phyloP scores from a whole-genome alignment of 1,140 invertebrate species.

The Drosophila jambulina region DNA sequence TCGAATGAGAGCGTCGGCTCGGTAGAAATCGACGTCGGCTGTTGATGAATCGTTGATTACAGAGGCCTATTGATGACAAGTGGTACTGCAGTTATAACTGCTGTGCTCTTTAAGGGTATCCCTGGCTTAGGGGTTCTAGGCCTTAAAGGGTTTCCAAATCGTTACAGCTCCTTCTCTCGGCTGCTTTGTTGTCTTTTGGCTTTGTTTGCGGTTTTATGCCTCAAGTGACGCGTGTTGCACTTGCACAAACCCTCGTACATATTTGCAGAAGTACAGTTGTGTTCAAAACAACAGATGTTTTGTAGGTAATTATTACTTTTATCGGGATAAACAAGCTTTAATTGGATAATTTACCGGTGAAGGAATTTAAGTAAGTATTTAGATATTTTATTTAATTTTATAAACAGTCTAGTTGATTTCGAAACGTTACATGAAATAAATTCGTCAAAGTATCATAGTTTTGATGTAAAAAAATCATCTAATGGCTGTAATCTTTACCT shows the following conservation, averaged over 20 bases:
- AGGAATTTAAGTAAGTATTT: neutral
- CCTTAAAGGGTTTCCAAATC: conserved; percentile 10
- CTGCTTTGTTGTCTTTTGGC: conserved; percentile 24
- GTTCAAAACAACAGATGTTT: neutral
- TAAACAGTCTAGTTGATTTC: neutral
- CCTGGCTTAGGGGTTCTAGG: conserved; percentile 1
- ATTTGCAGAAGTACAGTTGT: conserved; percentile 6
- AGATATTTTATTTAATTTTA: neutral
- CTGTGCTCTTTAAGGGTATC: conserved; percentile 8
- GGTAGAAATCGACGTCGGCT: too few species aligned
- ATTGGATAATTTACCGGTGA: too few species aligned
- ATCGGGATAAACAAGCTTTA: neutral
- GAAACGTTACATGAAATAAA: neutral
- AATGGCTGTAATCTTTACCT: too few species aligned
- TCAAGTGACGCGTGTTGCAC: conserved; percentile 52
- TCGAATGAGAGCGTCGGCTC: too few species aligned
- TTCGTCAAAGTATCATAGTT: neutral
- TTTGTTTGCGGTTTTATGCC: conserved; percentile 58
- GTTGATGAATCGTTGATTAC: too few species aligned
- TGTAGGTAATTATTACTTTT: neutral
- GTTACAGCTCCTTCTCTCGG: conserved; percentile 10
- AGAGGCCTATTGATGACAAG: too few species aligned
- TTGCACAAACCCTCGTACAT: conserved; percentile 34
- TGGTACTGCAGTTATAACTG: too few species aligned
- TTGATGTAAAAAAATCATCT: too few species aligned